These are phyloP conservation scores for Sander lucioperca DNA, from an alignment of 2,113 vertebrate genomes.

Conservation along the genomic window DNA sequence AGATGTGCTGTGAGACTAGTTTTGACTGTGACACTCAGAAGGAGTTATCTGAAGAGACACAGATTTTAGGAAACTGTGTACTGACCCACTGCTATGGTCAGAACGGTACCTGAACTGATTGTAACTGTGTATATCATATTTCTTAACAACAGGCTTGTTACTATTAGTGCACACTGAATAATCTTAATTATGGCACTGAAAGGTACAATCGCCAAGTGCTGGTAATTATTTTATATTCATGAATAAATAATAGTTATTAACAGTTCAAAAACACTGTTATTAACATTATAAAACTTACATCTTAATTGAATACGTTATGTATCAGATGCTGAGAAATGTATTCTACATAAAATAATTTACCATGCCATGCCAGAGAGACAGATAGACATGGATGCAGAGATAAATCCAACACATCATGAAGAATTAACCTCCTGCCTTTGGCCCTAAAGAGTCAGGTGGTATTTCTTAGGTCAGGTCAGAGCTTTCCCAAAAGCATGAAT, in stretches of 20 bases:
- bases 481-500: conserved; percentile 56
- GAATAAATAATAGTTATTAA: neutral
- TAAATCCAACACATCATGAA: conserved; percentile 6
- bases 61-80: too few species aligned
- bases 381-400: neutral
- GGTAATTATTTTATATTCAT: neutral
- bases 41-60: too few species aligned
- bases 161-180: neutral
- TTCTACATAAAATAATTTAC: too few species aligned
- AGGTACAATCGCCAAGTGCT: neutral
- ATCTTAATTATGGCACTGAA: neutral
- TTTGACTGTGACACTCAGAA: too few species aligned
- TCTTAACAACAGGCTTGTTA: neutral
- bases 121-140: too few species aligned
- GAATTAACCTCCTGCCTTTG: conserved; percentile 20
- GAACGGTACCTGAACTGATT: too few species aligned
- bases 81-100: too few species aligned
- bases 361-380: neutral
- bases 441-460: conserved; percentile 42
- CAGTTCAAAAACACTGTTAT: neutral
- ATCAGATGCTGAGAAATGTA: neutral
- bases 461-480: conserved; percentile 45
- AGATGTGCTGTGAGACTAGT: too few species aligned
- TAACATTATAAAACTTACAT: neutral
- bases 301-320: too few species aligned